Evolutionary conservation across 2,888 invertebrate species (phyloP), one percentile per base, ranked within the genome.

Genomic region (Orchesella flavescens): DNA sequence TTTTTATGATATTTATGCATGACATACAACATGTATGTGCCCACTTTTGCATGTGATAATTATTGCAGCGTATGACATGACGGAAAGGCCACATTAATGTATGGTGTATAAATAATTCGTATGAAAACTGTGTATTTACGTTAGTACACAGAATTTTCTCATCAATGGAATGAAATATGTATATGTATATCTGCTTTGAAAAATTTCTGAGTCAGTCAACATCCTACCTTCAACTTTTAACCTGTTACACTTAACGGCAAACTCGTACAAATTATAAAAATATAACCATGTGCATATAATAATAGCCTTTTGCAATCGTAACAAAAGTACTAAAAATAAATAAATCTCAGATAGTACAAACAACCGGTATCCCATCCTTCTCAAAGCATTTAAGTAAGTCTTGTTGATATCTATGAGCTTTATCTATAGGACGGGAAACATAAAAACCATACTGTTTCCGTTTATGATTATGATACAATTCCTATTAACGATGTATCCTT

Each of bases 221-320:
- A 57, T 57, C 57, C 57, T 57, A 57, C 57, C 57, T 57, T 57
- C 57, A 57, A 57, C 57, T 57, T 17, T 57, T 57, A 57, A 57
- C 57, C 57, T 19, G 2, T 19, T 21, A 57, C n/a, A 2, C n/a
- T n/a, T 15, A 49, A n/a, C 49, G 49, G 49, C 12, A 15, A 49
- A 34, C 34, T 34, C 34, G 34, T 34, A 34, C 34, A n/a, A n/a
- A n/a, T n/a, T n/a, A n/a, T n/a, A n/a, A n/a, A n/a, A n/a, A n/a
- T n/a, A n/a, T n/a, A n/a, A n/a, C n/a, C n/a, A 4, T 7, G 34
- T 34, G 7, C 34, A 34, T 34, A 34, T 34, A 49, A 49, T 49
- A 12, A 12, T 49, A 2, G 12, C 49, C 1, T n/a, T 15, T 49
- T 49, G n/a, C 49, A 15, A 49, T 49, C n/a, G n/a, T n/a, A n/a